Conservation (phyloP, 2,113 vertebrate species). For the Cynoglossus semilaevis region DNA sequence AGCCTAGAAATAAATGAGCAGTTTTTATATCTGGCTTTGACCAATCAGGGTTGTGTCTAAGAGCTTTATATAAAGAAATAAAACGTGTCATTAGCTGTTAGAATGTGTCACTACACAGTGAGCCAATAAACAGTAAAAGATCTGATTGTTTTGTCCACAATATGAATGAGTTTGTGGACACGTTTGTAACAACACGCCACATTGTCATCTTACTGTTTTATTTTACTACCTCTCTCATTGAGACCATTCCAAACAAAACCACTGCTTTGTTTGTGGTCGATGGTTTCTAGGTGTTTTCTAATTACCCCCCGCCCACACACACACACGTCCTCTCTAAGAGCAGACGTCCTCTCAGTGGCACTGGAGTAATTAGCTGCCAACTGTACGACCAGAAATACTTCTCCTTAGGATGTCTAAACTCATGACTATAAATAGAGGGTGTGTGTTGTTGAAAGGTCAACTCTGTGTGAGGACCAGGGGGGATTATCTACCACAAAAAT, state of each 20-base stretch:
- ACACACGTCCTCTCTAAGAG: not conserved
- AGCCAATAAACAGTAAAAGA: slow-evolving; percentile 20
- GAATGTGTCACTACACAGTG: not conserved
- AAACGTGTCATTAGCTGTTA: too few species aligned
- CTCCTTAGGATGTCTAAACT: slow-evolving; percentile 4
- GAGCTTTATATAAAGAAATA: slow-evolving; percentile 34
- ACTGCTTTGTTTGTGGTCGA: slow-evolving; percentile 19
- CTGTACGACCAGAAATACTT: slow-evolving; percentile 13
- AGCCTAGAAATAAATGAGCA: slow-evolving; percentile 37
- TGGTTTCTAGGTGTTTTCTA: not conserved
- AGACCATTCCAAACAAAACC: slow-evolving; percentile 13
- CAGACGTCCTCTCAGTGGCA: not conserved
- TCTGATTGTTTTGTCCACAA: slow-evolving; percentile 57
- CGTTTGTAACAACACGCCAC: slow-evolving; percentile 23
- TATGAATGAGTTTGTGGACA: slow-evolving; percentile 62
- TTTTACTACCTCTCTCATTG: slow-evolving; percentile 50
- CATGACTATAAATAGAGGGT: slow-evolving; percentile 43
- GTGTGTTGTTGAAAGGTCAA: slow-evolving; percentile 15
- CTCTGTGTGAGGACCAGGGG: slow-evolving; percentile 23
- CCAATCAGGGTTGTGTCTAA: slow-evolving; percentile 34
- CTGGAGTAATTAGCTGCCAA: slow-evolving; percentile 33
- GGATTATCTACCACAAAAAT: slow-evolving; percentile 15
- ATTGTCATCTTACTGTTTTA: slow-evolving; percentile 5
- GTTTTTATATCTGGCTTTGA: slow-evolving; percentile 54
- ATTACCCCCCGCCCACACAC: too few species aligned